Conservation (phyloP, 2,888 invertebrate species). For the Rotaria sp. region DNA sequence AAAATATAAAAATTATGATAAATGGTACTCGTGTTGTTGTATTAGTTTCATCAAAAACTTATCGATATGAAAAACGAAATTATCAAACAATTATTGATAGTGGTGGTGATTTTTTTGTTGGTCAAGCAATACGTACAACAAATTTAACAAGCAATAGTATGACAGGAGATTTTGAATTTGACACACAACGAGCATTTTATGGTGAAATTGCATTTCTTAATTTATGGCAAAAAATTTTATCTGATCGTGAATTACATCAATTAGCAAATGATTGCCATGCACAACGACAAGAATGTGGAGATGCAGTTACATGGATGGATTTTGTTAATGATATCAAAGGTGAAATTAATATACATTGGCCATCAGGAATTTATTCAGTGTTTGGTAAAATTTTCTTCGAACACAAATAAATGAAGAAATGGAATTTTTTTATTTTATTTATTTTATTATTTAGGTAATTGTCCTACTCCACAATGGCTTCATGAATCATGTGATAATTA, state of each 20-base stretch:
- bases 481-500: slow-evolving; percentile 15
- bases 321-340: slow-evolving; percentile 28
- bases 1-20: background rate
- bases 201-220: slow-evolving; percentile 9
- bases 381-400: background rate
- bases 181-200: background rate
- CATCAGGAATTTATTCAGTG: background rate
- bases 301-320: background rate
- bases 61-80: background rate
- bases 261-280: background rate
- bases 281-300: background rate
- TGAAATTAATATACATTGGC: background rate
- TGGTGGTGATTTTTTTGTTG: slow-evolving; percentile 4
- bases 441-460: background rate
- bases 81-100: background rate
- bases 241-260: background rate
- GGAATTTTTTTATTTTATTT: background rate
- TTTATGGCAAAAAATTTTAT: background rate
- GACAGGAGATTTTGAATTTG: background rate
- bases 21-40: background rate
- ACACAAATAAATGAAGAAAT: background rate
- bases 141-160: background rate
- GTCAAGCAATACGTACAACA: background rate
- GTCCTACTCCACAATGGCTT: background rate
- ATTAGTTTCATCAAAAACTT: background rate